Conservation (phyloP, 2,888 invertebrate genomes). For the Phaedon cochleariae region DNA sequence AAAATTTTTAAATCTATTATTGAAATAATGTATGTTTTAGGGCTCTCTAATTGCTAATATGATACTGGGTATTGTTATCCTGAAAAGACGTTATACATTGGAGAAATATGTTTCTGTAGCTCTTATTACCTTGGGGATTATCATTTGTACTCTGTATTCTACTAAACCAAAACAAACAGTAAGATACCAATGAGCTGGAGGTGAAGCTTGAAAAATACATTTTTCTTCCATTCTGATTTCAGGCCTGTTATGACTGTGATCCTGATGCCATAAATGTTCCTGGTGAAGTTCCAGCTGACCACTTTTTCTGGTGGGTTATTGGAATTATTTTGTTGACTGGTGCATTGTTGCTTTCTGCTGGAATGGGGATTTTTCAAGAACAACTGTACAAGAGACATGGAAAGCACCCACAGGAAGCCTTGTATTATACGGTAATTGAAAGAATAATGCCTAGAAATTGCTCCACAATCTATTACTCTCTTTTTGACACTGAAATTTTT, state of each 20-base stretch:
- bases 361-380: slow-evolving; percentile 94
- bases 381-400: slow-evolving; percentile 83
- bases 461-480: too few species aligned
- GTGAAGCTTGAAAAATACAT: not conserved
- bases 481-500: too few species aligned
- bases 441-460: too few species aligned
- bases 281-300: slow-evolving; percentile 53
- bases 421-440: slow-evolving; percentile 74
- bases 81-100: slow-evolving; percentile 82
- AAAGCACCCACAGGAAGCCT: slow-evolving; percentile 89
- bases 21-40: slow-evolving; percentile 61
- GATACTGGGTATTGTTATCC: slow-evolving; percentile 90
- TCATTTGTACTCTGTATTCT: slow-evolving; percentile 89
- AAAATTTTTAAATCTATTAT: slow-evolving; percentile 13
- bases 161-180: slow-evolving; percentile 63
- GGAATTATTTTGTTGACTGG: slow-evolving; percentile 86
- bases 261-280: slow-evolving; percentile 50
- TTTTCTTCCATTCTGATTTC: slow-evolving; percentile 20
- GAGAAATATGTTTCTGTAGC: slow-evolving; percentile 90
- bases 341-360: slow-evolving; percentile 90
- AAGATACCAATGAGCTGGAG: not conserved
- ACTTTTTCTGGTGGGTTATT: slow-evolving; percentile 71
- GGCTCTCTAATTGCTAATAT: slow-evolving; percentile 97
- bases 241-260: slow-evolving; percentile 56
- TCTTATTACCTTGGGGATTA: slow-evolving; percentile 93